Evolutionary conservation across 2,113 vertebrate species (phyloP), one percentile per base, ranked within the genome.

Genomic region (Ornithorhynchus anatinus): DNA sequence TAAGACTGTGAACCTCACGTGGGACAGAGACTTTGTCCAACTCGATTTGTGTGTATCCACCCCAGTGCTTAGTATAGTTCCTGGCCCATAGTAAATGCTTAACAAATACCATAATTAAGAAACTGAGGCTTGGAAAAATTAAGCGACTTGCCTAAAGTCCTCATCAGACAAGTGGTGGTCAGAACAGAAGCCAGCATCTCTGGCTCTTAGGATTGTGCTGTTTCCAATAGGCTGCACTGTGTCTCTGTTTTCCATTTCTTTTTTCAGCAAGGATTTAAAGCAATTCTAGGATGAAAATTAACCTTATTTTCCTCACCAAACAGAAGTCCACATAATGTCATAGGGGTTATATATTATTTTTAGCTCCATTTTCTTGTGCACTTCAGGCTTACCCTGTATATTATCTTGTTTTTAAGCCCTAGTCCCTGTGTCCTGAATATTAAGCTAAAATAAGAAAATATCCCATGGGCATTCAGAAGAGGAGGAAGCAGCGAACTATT

Each of bases 221-320:
- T 50, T 27, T 27, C 19, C 47, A 50, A 13, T 50, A 29, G 25
- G 29, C 45, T 1, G 10, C 71, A 19, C 10, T 20, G 15, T 11
- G 23, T 62, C 10, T 52, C 54, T 74, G 1, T 69, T 37, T 77
- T 64, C n/a, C n/a, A n/a, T n/a, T n/a, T n/a, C n/a, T n/a, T n/a
- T n/a, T n/a, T n/a, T 53, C 6, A 52, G 61, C 3, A 16, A 59
- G 33, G 43, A 36, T 14, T 80, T 66, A 5, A 6, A 53, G 10
- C n/a, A 50, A 22, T 8, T 54, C 62, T 69, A 39, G 59, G 48
- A 53, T 19, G 51, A 33, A 9, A 62, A 4, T 3, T 38, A 66
- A 36, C 29, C 25, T 40, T 59, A 4, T 36, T 76, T 83, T 78
- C 64, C 58, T 48, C 8, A 62, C 58, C 62, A 45, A 68, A 69